Conservation (phyloP, 1,140 invertebrate genomes). For the Oreohelix idahoensis region DNA sequence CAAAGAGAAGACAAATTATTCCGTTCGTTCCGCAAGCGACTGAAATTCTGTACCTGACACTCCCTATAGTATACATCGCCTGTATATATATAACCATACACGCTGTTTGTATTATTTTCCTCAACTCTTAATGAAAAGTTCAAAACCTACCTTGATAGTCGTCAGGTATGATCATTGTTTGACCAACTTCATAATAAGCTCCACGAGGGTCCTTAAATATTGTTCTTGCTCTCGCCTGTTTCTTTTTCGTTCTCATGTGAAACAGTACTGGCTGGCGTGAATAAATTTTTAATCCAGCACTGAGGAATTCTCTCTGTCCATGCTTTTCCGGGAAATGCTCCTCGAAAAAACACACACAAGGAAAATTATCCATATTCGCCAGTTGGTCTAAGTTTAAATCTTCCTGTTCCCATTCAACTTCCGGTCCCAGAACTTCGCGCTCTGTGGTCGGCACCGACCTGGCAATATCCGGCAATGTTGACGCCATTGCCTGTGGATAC, state of each 20-base stretch:
- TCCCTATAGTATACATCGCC: too few relatives aligned
- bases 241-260: slow-evolving; percentile 43
- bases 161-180: slow-evolving; percentile 62
- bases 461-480: slow-evolving; percentile 29
- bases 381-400: slow-evolving; percentile 32
- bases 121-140: too few relatives aligned
- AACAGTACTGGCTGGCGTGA: slow-evolving; percentile 56
- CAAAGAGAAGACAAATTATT: too few relatives aligned
- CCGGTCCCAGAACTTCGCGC: slow-evolving; percentile 14
- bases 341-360: slow-evolving; percentile 49
- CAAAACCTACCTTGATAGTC: slow-evolving; percentile 58
- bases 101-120: too few relatives aligned
- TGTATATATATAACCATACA: too few relatives aligned
- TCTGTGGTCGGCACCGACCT: background rate
- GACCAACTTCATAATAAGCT: slow-evolving; percentile 61
- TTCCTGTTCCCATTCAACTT: slow-evolving; percentile 41
- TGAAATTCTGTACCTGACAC: too few relatives aligned
- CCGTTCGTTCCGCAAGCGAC: too few relatives aligned
- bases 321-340: background rate
- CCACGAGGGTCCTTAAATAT: slow-evolving; percentile 59
- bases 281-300: slow-evolving; percentile 57
- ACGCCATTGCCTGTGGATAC: background rate
- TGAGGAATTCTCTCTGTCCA: slow-evolving; percentile 32
- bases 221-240: slow-evolving; percentile 52
- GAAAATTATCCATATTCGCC: slow-evolving; percentile 49